phyloP scores from a whole-genome alignment of 2,797 vertebrate species.

The Pangasius larnaudii region DNA sequence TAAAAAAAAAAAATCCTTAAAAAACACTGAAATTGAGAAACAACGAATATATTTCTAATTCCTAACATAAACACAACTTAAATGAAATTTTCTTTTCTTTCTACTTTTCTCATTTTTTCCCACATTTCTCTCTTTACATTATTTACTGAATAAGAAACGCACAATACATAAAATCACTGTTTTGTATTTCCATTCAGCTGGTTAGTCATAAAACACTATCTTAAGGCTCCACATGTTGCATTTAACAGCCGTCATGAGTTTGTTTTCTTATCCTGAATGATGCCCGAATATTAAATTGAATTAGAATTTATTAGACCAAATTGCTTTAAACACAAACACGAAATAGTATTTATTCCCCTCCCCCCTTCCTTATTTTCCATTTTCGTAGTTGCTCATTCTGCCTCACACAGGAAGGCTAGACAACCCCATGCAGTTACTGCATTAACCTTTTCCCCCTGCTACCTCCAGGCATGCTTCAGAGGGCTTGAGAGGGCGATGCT shows the following conservation, averaged over 20 bases:
- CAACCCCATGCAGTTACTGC: not conserved
- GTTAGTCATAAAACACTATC: not conserved
- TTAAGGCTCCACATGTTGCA: not conserved
- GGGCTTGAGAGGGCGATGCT: conserved; percentile 18
- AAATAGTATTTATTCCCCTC: no score
- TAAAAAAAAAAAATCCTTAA: not conserved
- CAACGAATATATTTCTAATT: not conserved
- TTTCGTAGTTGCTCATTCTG: not conserved
- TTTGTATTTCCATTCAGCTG: not conserved
- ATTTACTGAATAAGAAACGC: not conserved
- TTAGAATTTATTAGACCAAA: not conserved
- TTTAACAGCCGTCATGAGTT: not conserved
- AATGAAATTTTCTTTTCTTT: not conserved
- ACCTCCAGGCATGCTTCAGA: conserved; percentile 12
- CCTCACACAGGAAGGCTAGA: conserved; percentile 15
- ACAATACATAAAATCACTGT: not conserved
- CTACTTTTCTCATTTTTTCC: not conserved
- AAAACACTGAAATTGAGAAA: not conserved
- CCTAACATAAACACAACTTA: not conserved
- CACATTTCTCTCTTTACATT: not conserved
- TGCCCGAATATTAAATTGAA: not conserved
- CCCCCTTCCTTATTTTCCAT: not conserved
- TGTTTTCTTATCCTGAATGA: not conserved
- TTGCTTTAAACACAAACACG: not conserved
- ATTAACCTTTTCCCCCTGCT: conserved; percentile 12